A percentile compares a stretch with the other conserved stretches of the same genome.
These are phyloP conservation scores for Caenorhabditis briggsae DNA, from an alignment of 1,140 invertebrate genomes.

Conservation along the genomic window DNA sequence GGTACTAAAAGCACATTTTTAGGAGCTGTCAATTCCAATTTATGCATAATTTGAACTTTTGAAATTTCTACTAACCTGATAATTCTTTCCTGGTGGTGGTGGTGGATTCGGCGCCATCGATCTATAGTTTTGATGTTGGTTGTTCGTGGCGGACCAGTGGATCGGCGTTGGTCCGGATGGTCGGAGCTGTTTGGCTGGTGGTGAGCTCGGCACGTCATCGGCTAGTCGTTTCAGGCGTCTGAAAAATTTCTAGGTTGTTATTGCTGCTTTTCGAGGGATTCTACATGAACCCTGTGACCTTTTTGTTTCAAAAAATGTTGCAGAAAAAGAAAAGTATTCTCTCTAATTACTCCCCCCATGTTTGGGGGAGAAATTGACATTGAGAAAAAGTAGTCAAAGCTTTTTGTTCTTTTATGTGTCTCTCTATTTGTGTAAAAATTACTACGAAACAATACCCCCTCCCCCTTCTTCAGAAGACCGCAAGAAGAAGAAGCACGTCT, in stretches of 20 bases:
- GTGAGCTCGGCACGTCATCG: constrained; percentile 12
- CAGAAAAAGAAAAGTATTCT: not conserved
- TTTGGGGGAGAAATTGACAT: constrained; percentile 1
- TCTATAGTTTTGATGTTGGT: constrained; percentile 50
- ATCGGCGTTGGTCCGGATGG: constrained; percentile 43
- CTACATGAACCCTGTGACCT: not conserved
- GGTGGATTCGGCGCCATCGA: constrained; percentile 50
- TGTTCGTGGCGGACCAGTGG: constrained; percentile 28
- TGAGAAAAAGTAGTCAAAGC: not conserved
- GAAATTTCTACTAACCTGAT: constrained; percentile 43
- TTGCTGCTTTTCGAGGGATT: not conserved
- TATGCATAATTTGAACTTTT: not conserved
- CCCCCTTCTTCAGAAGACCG: not conserved
- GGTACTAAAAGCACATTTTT: too few relatives aligned
- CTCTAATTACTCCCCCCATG: not conserved
- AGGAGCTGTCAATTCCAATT: too few relatives aligned
- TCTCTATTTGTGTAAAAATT: not conserved
- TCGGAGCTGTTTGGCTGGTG: constrained; percentile 56
- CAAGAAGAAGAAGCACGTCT: not conserved
- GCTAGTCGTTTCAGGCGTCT: constrained; percentile 58
- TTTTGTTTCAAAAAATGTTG: too few relatives aligned
- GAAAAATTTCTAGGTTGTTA: not conserved
- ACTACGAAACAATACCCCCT: constrained; percentile 15
- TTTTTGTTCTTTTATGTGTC: constrained; percentile 28
- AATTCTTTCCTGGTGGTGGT: constrained; percentile 60